Evolutionary conservation across 1,140 invertebrate species (phyloP).

Genomic region (Bombyx mandarina): DNA sequence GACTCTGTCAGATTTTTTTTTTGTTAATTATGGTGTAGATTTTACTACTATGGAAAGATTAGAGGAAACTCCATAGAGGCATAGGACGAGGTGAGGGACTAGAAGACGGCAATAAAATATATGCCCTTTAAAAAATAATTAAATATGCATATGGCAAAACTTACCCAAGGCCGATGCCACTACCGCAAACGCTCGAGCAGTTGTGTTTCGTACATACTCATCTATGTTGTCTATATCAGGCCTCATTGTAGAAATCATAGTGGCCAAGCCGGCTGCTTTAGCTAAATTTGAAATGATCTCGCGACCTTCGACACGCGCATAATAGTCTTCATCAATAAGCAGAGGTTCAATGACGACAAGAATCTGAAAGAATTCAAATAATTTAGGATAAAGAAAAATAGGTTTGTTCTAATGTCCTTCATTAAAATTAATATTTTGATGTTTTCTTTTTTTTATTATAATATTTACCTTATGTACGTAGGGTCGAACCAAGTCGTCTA

Average conservation of each 20-base stretch:
- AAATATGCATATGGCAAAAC: constrained; percentile 1
- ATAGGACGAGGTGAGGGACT: no score
- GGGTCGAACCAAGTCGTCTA: constrained; percentile 98
- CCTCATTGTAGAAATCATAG: constrained; percentile 99
- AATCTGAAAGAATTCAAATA: constrained; percentile 72
- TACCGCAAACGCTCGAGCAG: constrained; percentile 98
- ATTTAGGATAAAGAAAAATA: constrained; percentile 12
- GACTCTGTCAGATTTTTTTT: no score
- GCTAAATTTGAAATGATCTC: constrained; percentile 99
- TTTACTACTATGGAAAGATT: no score
- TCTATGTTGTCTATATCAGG: constrained; percentile 99
- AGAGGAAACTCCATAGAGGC: no score
- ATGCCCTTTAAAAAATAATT: no score
- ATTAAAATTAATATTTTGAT: not conserved
- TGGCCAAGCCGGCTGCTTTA: constrained; percentile 99
- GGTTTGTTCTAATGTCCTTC: not conserved
- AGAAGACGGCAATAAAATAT: no score
- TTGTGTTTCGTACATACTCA: constrained; percentile 99
- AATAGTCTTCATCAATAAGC: constrained; percentile 99
- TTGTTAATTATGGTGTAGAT: no score
- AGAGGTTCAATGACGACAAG: constrained; percentile 99
- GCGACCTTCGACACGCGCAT: constrained; percentile 98
- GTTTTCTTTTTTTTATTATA: no score
- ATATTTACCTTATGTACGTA: constrained; percentile 95
- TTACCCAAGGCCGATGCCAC: constrained; percentile 96